Evolutionary conservation across 2,888 invertebrate genomes (phyloP), one percentile per base, ranked within the genome.

Genomic region (Standfussiana lucernea): DNA sequence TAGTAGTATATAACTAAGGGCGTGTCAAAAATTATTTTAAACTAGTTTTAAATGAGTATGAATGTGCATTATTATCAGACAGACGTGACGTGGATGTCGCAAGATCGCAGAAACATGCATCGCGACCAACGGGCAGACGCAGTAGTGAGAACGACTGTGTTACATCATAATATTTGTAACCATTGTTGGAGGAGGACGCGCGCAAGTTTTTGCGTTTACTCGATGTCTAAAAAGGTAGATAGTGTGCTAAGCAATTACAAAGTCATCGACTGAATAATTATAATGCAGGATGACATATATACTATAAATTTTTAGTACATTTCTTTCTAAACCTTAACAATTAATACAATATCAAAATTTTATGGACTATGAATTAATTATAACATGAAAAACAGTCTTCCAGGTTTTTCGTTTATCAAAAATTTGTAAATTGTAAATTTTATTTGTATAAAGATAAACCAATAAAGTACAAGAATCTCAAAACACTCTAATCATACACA

Each of bases 371-470:
- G 93, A 92, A 93, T 93, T 94, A 95, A 92, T 89, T 92, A 93
- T 94, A 94, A 93, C 91, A 91, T 94, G 94, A 96, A 96, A 95
- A 96, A 96, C 96, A 96, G 96, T 96, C 96, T 96, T 96, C 92
- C 95, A 93, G 95, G 95, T 91, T 91, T 94, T 94, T 94, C 93
- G 93, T 93, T 94, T 95, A 95, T 96, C 92, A 95, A 96, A 96
- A 95, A 92, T 93, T 95, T 96, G 96, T 96, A 96, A 96, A 96
- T 94, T 96, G 96, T 96, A 96, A 95, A 95, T 95, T 95, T 91
- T 83, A 87, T 87, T 93, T 91, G 91, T 93, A 94, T 91, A 95
- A 79, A 78, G 78, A 94, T 91, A 95, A 96, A 93, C 92, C 91
- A 93, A 94, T 93, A 93, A 91, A 94, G 92, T 95, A 94, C 92